Percentiles rank a stretch among this genome's conserved stretches.
phyloP scores from a whole-genome alignment of 2,797 vertebrate genomes.

The Darevskia nairensis region DNA sequence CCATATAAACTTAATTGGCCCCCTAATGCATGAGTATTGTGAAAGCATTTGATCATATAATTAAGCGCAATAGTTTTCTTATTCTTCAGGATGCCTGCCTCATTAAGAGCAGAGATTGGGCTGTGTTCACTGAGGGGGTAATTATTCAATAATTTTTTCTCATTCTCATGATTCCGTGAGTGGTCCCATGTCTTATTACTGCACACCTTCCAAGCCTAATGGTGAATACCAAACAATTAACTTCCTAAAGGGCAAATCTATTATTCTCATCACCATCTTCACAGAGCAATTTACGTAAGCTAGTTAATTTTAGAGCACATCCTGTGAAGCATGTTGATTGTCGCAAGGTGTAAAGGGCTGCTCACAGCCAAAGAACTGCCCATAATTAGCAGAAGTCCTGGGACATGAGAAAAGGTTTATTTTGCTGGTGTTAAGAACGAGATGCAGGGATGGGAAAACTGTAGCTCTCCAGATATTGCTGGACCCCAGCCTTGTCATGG shows the following conservation, averaged over 20 bases:
- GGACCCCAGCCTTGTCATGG: no score
- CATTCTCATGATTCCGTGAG: slow-evolving; percentile 4
- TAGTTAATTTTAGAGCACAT: slow-evolving; percentile 31
- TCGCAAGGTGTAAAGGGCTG: not conserved
- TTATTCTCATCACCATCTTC: slow-evolving; percentile 20
- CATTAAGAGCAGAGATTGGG: slow-evolving; percentile 13
- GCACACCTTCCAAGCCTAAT: slow-evolving; percentile 24
- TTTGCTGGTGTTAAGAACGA: not conserved
- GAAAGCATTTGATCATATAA: slow-evolving; percentile 26
- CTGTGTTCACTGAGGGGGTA: slow-evolving; percentile 3
- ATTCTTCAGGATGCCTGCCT: slow-evolving; percentile 20
- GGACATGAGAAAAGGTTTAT: not conserved
- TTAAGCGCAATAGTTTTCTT: slow-evolving; percentile 28
- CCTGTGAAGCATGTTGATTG: not conserved
- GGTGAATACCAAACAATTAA: slow-evolving; percentile 30
- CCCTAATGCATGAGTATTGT: slow-evolving; percentile 2
- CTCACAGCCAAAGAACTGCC: not conserved
- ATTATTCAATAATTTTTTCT: not conserved
- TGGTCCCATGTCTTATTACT: slow-evolving; percentile 23
- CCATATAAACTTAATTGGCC: slow-evolving; percentile 20
- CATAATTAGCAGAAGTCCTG: not conserved
- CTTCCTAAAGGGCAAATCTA: slow-evolving; percentile 36
- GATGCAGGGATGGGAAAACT: no score
- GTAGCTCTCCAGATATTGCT: no score
- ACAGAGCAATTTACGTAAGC: not conserved